Base-by-base conservation (phyloP, 2,888 invertebrate species). In the Volucella bombylans region DNA sequence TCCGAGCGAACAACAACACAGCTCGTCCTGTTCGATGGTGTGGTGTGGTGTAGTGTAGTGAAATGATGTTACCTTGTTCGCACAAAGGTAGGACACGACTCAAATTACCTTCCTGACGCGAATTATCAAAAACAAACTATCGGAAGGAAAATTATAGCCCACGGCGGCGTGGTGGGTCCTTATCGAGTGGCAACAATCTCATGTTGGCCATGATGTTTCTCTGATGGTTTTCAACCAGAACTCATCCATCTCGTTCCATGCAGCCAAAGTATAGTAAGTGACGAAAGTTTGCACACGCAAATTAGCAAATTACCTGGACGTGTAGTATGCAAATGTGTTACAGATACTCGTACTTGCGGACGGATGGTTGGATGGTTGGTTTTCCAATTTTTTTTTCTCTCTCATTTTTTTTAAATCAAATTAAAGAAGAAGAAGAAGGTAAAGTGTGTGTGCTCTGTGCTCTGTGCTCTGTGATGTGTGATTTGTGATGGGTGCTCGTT, bases 71-170 rank as follows among this genome's bases (percentile, higher is more conserved):
- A 54, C 59, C 76, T 57, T 85, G 81, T 85, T 81, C 85, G 52
- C 76, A 68, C 81, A 67, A 62, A 77, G 67, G 72, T 81, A 81
- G 31, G 31, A 85, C 85, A 72, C 67, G 68, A 61, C 67, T 81
- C 85, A 81, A 80, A 83, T 83, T 81, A 77, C 81, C 61, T 59
- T 43, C 50, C 52, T 54, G 41, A 31, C 6, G 65, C 23, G 72
- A 81, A 85, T 85, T 85, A 85, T 81, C 81, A 68, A 81, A 81
- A 81, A 85, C 83, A 85, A 85, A 85, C 83, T 85, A 81, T 85
- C 61, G 45, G 41, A 65, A 57, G 39, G 81, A 43, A 69, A 80
- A 83, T 85, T 76, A 81, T 71, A 55, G 83, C 83, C 76, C 31
- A 31, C 31, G 50, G 10, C 54, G 74, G 80, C 71, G 54, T 18